Evolutionary conservation across 2,888 invertebrate species (phyloP), one percentile per base, ranked within the genome.

Genomic region (Drosophila conformis): DNA sequence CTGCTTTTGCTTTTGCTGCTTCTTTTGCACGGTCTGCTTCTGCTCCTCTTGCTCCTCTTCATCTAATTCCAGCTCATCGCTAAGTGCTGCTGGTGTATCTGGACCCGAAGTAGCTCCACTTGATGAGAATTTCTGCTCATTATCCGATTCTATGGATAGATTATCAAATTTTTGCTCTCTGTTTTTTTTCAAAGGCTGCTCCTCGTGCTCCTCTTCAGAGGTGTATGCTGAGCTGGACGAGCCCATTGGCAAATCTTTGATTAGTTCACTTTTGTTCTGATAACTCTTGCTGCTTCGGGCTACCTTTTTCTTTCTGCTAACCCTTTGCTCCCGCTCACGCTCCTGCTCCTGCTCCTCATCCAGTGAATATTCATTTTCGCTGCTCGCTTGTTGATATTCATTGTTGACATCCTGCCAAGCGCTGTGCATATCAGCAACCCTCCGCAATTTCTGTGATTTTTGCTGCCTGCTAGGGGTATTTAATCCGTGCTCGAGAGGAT

Each of bases 41-140:
- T 51, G 38, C 60, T 58, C 38, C 49, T 31, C 52, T 66, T 76
- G 61, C 25, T 48, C 62, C 65, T 95, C 95, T 52, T 95, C 95
- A 68, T 96, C 95, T 70, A 95, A 96, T 86, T 96, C 95, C 69
- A 95, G 96, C 85, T 96, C 95, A 72, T 96, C 96, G 86, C 96
- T 96, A 76, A 95, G 94, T 8, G 96, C 95, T 4, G 92, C 93
- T 15, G 97, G 97, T 91, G 97, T 97, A 85, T 98, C 97, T 0
- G 98, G 98, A 0, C 98, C 98, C 11, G 97, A 97, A 18, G 98
- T 98, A 87, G 96, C 97, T 25, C 46, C 46, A 2, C 97, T 97
- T 0, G 97, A 97, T 13, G 97, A 97, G 59, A 95, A 95, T 42
- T 94, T 95, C 29, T 52, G 57, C 52, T 65, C 35, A 8, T 13